Evolutionary conservation across 2,888 invertebrate genomes (phyloP), one percentile per base, ranked within the genome.

Genomic region (Tethea ocularis): DNA sequence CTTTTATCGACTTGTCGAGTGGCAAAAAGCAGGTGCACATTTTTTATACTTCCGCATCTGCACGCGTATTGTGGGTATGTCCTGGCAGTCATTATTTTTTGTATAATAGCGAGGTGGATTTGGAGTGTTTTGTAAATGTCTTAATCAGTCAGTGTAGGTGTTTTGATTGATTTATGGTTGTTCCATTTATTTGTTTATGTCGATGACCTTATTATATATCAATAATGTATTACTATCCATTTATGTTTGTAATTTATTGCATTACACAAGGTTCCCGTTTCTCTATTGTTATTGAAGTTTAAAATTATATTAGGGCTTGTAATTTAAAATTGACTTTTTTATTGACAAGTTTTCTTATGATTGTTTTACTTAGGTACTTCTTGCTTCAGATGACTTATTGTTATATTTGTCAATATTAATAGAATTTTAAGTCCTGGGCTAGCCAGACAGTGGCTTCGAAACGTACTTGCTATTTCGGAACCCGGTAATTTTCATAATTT

Each of bases 1-100:
- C 69, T 73, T 71, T 71, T 69, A 68, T 62, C 64, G 63, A 69
- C 72, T 67, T 70, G 75, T 72, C 74, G 66, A 72, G 67, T 72
- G 68, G 67, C 63, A 59, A 69, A 65, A 57, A 65, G 69, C 84
- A 82, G 82, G 79, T 82, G 79, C 58, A 51, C 59, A 52, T 77
- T 74, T 78, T 76, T 71, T 72, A 66, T 68, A 67, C 68, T 64
- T 69, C 68, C 69, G 64, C 74, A 76, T 75, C 72, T 80, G 80
- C 68, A 57, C 58, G 54, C 62, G 63, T 70, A 66, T 75, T 67
- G 72, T 71, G 68, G 77, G 77, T n/a, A 75, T 76, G 69, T 66
- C 69, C 69, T 63, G 64, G 61, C 61, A 60, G 62, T 65, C 59
- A 59, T 51, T 57, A 36, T 58, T 57, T 46, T 46, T 46, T 46